Evolutionary conservation across 2,113 vertebrate genomes (phyloP), one percentile per base, ranked within the genome.

Genomic region (Actinemys pallida): DNA sequence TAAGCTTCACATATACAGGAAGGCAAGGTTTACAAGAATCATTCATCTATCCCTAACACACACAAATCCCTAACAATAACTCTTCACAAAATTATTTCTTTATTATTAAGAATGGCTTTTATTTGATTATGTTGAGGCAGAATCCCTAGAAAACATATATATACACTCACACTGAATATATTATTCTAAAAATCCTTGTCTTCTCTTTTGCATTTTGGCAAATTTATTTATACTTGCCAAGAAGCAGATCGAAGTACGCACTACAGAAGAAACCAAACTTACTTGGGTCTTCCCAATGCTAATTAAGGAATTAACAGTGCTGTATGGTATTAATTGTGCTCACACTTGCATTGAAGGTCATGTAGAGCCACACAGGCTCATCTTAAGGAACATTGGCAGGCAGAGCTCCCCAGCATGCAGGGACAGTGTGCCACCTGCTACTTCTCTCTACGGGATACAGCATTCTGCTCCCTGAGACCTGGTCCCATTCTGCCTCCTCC

Each of bases 281-380:
- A 6, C 11, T 11, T 9, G 29, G 3, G 11, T 42, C 2, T 27
- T 52, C 1, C 4, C 82, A 29, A 56, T 35, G 35, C 65, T 69
- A 69, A 69, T 20, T n/a, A 69, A 69, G 65, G 35, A n/a, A 19
- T 69, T 69, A n/a, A 20, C 8, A 35, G 45, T 79, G 0, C 1
- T 35, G 19, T 69, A n/a, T 56, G n/a, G n/a, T 31, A 50, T 3
- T 9, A 69, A 8, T 0, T 0, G 3, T 27, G 31, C 10, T 95
- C 42, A 82, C 22, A 27, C 10, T 76, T 45, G 2, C 0, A 0
- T 7, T 47, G 65, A 57, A 84, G 16, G 1, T 5, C 13, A n/a
- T 3, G 3, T 17, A 8, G 53, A 12, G 2, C 45, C 45, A 53
- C 27, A 25, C 4, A 4, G 11, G 53, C 5, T n/a, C 56, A 69